These are phyloP conservation scores for Podotricha telesiphe DNA, from an alignment of 2,888 invertebrate species.

Conservation along the genomic window DNA sequence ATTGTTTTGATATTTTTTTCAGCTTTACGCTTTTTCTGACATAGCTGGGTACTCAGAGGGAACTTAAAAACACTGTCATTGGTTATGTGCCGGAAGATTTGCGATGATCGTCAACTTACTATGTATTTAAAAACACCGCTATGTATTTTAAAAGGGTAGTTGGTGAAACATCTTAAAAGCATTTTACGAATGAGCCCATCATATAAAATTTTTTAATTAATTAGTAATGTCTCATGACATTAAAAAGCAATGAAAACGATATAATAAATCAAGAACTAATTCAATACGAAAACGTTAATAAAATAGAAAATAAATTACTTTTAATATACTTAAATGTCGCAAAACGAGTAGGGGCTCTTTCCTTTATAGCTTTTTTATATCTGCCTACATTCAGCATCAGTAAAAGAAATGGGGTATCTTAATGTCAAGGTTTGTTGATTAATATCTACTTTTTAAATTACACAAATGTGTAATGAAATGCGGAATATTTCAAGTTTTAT, in stretches of 20 bases:
- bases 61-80: no score
- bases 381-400: conserved; percentile 32
- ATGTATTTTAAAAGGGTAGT: no score
- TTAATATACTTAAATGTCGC: conserved; percentile 42
- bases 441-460: not conserved
- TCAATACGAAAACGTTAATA: conserved; percentile 28
- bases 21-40: no score
- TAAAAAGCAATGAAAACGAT: conserved; percentile 21
- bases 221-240: conserved; percentile 5
- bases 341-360: conserved; percentile 40
- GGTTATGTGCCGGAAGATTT: no score
- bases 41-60: no score
- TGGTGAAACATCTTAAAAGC: not conserved
- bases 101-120: no score
- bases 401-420: conserved; percentile 28
- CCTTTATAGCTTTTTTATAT: conserved; percentile 42
- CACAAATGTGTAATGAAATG: not conserved
- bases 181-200: not conserved
- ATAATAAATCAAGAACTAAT: conserved; percentile 27
- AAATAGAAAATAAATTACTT: conserved; percentile 43
- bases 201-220: not conserved
- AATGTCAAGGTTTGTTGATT: conserved; percentile 18
- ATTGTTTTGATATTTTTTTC: no score
- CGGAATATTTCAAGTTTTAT: not conserved
- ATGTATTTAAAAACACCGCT: no score